Evolutionary conservation across 2,797 vertebrate species (phyloP), one percentile per base, ranked within the genome.

Genomic region (Chaetophractus vellerosus): DNA sequence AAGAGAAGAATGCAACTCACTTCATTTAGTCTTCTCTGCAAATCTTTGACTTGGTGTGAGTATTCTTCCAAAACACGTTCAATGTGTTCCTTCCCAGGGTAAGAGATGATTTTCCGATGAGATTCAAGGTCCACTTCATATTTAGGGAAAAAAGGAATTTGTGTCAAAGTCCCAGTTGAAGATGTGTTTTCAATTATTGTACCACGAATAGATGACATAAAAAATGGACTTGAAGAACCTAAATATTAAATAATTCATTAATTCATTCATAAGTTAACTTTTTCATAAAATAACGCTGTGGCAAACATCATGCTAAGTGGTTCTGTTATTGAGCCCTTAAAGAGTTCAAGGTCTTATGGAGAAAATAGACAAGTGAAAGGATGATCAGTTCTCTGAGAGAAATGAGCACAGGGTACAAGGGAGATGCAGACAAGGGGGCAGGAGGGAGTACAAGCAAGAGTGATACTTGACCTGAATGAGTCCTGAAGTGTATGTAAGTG

Each of bases 21-120:
- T 98, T 99, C 93, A 59, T 80, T 97, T 72, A 98, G 96, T 57
- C 94, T 98, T 94, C 93, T 98, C 86, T 98, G 98, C 38, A 98
- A 94, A 92, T 98, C 97, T 96, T 98, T 98, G 88, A 98, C 94
- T 94, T 98, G 98, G 86, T 98, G 97, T 2, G 96, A 97, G 96
- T 97, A 98, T 52, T 98, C 98, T 92, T 98, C 97, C 61, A 98
- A 61, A 90, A 97, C 15, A 48, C 95, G 98, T 92, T 98, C 98
- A 2, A 97, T 28, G 2, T 93, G 94, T 12, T 98, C 96, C 38
- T 97, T 98, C 92, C 91, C 97, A 89, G 96, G 87, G 87, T 79
- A 97, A 66, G 41, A 66, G 68, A 45, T 2, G 12, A 16, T 50
- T 82, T 91, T 98, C 88, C 89, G 96, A 38, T 86, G 76, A 36